phyloP scores from a whole-genome alignment of 2,113 vertebrate species.

The Saguinus midas region DNA sequence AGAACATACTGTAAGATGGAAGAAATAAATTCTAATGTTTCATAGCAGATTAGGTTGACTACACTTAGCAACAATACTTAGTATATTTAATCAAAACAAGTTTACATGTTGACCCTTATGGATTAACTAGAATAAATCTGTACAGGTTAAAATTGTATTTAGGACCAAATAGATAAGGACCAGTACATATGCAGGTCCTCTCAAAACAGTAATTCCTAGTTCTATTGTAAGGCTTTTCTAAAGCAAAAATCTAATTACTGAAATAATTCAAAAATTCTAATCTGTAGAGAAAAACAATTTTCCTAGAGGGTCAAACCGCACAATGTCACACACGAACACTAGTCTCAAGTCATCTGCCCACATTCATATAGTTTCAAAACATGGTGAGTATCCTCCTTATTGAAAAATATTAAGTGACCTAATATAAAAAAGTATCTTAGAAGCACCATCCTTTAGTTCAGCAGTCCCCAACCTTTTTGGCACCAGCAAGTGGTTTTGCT shows the following conservation, averaged over 20 bases:
- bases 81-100: conserved; percentile 74
- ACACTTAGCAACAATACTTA: neutral
- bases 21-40: neutral
- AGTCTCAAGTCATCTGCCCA: conserved; percentile 27
- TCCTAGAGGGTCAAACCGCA: conserved; percentile 21
- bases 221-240: conserved; percentile 9
- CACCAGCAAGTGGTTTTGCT: no score
- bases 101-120: conserved; percentile 71
- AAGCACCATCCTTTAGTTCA: conserved; percentile 3
- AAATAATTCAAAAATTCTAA: conserved; percentile 39
- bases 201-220: conserved; percentile 44
- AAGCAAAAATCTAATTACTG: conserved; percentile 57
- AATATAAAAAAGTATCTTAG: conserved; percentile 42
- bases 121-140: conserved; percentile 70
- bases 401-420: conserved; percentile 52
- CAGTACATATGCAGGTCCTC: conserved; percentile 22
- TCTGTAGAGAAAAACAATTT: conserved; percentile 40
- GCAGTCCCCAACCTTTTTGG: no score
- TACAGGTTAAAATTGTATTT: conserved; percentile 56
- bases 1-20: neutral
- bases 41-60: neutral
- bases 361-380: conserved; percentile 52
- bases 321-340: conserved; percentile 35
- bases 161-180: conserved; percentile 47
- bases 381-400: neutral